Percentiles rank a stretch among this genome's conserved stretches.
Evolutionary conservation across 2,113 vertebrate species (phyloP).

Genomic region (Ameiurus melas): DNA sequence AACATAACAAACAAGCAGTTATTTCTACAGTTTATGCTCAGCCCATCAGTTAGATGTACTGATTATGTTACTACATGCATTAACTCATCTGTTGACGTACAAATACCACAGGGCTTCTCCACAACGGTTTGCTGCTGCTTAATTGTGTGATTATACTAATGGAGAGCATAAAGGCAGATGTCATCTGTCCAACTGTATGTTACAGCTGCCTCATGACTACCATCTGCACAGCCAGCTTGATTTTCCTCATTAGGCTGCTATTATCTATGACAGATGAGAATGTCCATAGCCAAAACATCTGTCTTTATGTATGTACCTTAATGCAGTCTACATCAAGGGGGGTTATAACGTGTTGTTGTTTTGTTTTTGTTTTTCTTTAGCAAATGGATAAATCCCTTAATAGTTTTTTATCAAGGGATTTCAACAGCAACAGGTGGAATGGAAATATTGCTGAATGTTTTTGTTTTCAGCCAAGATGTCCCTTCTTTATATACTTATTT

Average conservation of each 20-base stretch:
- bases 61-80: conserved; percentile 20
- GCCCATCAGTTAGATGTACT: neutral
- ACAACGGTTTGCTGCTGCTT: conserved; percentile 32
- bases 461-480: neutral
- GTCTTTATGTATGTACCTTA: conserved; percentile 44
- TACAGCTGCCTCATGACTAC: conserved; percentile 56
- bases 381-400: conserved; percentile 29
- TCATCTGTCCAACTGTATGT: conserved; percentile 48
- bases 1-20: conserved; percentile 10
- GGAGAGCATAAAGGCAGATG: conserved; percentile 51
- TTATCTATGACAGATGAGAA: conserved; percentile 55
- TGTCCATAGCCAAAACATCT: conserved; percentile 55
- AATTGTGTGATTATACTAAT: conserved; percentile 54
- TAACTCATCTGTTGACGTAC: conserved; percentile 35
- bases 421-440: conserved; percentile 7
- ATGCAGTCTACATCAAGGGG: conserved; percentile 22
- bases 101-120: conserved; percentile 27
- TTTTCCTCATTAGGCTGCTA: conserved; percentile 65
- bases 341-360: neutral
- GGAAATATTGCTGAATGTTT: conserved; percentile 5
- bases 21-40: neutral
- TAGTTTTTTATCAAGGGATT: conserved; percentile 6
- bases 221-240: conserved; percentile 71
- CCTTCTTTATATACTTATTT: conserved; percentile 6
- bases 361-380: neutral